These are phyloP conservation scores for Megaptera novaeangliae DNA, from an alignment of 2,113 vertebrate genomes.

Conservation along the genomic window DNA sequence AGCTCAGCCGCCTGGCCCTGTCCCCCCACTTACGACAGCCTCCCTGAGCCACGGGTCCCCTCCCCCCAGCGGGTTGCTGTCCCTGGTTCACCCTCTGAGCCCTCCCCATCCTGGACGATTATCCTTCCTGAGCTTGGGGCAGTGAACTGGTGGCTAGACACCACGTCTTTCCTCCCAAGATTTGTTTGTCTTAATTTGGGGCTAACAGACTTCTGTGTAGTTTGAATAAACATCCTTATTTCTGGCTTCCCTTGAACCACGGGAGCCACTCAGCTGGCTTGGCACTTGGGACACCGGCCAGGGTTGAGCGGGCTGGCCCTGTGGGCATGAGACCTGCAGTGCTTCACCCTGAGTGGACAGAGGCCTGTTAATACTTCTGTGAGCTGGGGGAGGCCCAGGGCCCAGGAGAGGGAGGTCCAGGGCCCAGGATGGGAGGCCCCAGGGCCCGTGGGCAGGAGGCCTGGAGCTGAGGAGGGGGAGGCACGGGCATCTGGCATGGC, in stretches of 20 bases:
- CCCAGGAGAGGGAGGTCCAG: background rate
- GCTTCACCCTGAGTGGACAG: background rate
- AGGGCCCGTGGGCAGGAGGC: background rate
- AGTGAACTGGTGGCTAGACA: background rate
- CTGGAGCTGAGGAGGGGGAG: background rate
- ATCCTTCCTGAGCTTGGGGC: accelerated
- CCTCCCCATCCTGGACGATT: accelerated
- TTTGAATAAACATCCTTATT: background rate
- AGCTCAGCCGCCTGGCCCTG: background rate
- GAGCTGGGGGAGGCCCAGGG: background rate
- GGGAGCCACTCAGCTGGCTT: accelerated
- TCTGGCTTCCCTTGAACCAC: background rate
- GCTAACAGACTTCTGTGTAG: background rate
- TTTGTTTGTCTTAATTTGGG: background rate
- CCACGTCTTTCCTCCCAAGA: background rate
- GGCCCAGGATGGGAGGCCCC: background rate
- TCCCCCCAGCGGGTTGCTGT: accelerated
- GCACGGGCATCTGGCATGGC: accelerated
- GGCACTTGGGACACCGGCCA: background rate
- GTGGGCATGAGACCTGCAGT: background rate
- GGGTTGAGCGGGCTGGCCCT: accelerated
- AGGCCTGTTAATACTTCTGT: background rate
- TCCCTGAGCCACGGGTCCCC: background rate
- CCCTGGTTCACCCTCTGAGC: background rate
- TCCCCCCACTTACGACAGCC: background rate